Evolutionary conservation across 2,888 invertebrate species (phyloP).

Genomic region (Noctua janthina): DNA sequence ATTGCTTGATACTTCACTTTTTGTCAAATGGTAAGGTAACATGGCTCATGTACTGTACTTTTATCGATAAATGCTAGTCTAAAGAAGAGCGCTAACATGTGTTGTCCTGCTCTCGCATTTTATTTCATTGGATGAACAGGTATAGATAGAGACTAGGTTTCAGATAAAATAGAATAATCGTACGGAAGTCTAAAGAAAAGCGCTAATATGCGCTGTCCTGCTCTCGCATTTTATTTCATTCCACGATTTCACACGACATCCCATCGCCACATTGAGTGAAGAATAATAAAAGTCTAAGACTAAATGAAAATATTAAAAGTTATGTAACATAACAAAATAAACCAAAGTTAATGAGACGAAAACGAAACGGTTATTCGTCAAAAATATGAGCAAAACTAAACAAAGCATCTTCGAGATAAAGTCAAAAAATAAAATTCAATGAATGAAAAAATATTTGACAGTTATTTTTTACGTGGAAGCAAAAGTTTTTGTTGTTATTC

Average conservation of each 20-base stretch:
- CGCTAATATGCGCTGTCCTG: not conserved
- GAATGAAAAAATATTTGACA: constrained; percentile 35
- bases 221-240: not conserved
- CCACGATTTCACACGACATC: no score
- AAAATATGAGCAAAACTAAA: constrained; percentile 67
- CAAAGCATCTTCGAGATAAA: constrained; percentile 59
- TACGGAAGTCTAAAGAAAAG: no score
- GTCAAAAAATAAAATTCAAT: constrained; percentile 54
- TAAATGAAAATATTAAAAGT: constrained; percentile 64
- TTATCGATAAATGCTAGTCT: not conserved
- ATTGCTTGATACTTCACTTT: not conserved
- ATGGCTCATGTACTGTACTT: not conserved
- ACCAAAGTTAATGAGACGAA: constrained; percentile 55
- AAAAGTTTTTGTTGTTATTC: not conserved
- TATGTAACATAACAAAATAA: constrained; percentile 63
- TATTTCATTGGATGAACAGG: no score
- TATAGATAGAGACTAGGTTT: no score
- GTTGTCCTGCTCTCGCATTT: not conserved
- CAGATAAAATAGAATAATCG: no score
- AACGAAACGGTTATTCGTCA: constrained; percentile 62
- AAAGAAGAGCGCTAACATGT: not conserved
- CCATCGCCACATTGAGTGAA: constrained; percentile 56
- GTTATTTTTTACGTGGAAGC: constrained; percentile 47
- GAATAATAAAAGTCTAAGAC: constrained; percentile 34
- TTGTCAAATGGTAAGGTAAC: not conserved